Base-by-base conservation (phyloP, 2,113 vertebrate species). In the Apistogramma diplotaenia region DNA sequence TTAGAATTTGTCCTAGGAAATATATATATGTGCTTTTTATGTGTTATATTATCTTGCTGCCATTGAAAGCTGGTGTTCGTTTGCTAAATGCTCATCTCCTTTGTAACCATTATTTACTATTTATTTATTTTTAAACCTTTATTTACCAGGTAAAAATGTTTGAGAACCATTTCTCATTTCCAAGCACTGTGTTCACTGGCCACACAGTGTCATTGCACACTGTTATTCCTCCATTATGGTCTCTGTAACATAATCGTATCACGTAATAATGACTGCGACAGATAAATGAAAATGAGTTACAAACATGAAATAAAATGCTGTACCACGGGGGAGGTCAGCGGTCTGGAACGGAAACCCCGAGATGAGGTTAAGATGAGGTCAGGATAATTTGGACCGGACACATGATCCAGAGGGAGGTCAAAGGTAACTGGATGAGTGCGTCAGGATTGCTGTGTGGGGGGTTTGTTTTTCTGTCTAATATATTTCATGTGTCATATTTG, bases 371-470 rank as follows among this genome's bases (percentile, higher is more conserved):
- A 21, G 37, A 85, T 74, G 83, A 86, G 87, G 87, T 86, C 83
- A 78, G 33, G 15, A 55, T 65, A 12, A 85, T 82, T 59, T 82
- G 56, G 60, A 76, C 25, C 0, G 67, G 75, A 90, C 75, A 85
- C 77, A 74, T 59, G 35, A 82, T 86, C 87, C 89, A 87, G 84
- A 70, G 62, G 67, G 65, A 85, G 79, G 88, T 89, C 85, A 91
- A 74, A 85, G 86, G 78, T 90, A 57, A 84, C 23, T 71, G 74
- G 87, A 83, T 90, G 62, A 89, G 58, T 90, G 79, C 88, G 88
- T 90, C 74, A 35, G 46, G 6, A 19, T 10, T 33, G 58, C 55
- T 23, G 33, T 35, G 55, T 46, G 54, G 57, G 57, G 13, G 56
- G 6, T 11, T 23, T 62, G 56, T 79, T 51, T 82, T 60, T 19